A percentile compares a stretch with the other conserved stretches of the same genome.
phyloP scores from a whole-genome alignment of 1,140 invertebrate genomes.

The Lepidurus couesii region DNA sequence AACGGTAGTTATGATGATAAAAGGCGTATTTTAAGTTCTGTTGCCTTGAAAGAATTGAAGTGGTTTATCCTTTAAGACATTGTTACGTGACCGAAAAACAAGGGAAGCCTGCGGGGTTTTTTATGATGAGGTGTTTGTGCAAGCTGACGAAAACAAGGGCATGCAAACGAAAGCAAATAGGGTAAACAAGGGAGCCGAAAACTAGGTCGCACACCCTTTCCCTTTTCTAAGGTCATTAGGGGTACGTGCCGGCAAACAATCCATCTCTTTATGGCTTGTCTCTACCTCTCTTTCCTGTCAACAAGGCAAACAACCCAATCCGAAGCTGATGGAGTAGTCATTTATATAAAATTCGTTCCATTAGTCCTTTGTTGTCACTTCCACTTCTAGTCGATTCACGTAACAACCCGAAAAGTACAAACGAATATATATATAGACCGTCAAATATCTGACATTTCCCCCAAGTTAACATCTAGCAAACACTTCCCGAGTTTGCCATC shows the following conservation, averaged over 20 bases:
- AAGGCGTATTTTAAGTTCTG: too few relatives aligned
- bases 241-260: neutral
- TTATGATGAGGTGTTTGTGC: neutral
- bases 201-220: neutral
- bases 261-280: neutral
- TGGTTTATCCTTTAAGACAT: neutral
- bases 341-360: neutral
- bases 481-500: neutral
- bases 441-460: neutral
- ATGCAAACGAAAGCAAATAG: neutral
- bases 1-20: too few relatives aligned
- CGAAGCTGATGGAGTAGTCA: neutral
- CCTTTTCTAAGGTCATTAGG: neutral
- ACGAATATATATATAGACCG: neutral
- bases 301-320: neutral
- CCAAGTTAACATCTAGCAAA: neutral
- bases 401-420: neutral
- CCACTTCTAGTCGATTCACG: neutral
- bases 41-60: too few relatives aligned
- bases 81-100: neutral
- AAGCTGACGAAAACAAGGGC: neutral
- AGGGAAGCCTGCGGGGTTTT: neutral
- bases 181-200: neutral
- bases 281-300: neutral
- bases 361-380: neutral